Base-by-base conservation (phyloP, 2,888 invertebrate genomes). In the Melikaiella ostensackeni region DNA sequence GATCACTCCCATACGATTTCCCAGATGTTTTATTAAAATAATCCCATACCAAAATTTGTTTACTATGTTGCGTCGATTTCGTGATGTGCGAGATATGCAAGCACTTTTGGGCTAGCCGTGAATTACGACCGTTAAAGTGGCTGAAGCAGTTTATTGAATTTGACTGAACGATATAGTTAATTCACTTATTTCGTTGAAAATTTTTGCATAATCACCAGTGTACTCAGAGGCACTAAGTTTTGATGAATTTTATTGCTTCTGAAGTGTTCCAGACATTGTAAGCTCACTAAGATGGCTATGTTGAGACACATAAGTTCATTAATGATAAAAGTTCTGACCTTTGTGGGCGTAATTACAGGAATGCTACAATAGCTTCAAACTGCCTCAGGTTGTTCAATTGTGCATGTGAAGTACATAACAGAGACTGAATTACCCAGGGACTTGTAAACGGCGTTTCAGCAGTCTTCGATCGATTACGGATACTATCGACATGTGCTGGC, bases 401-500 rank as follows among this genome's bases (percentile, higher is more conserved):
- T 19, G 76, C 79, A 77, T 84, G 83, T 81, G 82, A 83, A 81
- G 83, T 82, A 78, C 80, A 75, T 64, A 63, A 9, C 35, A 64
- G 35, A 81, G 75, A 86, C 84, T 86, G 84, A 87, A 87, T 88
- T 87, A 87, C 78, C 84, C 82, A 75, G 79, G 79, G 81, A 78
- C 79, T 80, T 83, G 86, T 88, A 86, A 42, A 85, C 76, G 78
- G 70, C 75, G 77, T 80, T 78, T 77, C 74, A 79, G 75, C 84
- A 83, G 83, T 85, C 84, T 84, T 84, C 86, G 85, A 87, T 86
- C 85, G 87, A 83, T 83, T 86, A 84, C 19, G 70, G 76, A 80
- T 77, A 81, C 59, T 74, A 79, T 62, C 83, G 81, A 87, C 81
- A 83, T 78, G 80, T 79, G 83, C 81, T 82, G 75, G 46, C 74